Percentiles rank a stretch among this genome's conserved stretches.
These are phyloP conservation scores for Herpailurus yagouaroundi DNA, from an alignment of 2,113 vertebrate genomes.

Conservation along the genomic window DNA sequence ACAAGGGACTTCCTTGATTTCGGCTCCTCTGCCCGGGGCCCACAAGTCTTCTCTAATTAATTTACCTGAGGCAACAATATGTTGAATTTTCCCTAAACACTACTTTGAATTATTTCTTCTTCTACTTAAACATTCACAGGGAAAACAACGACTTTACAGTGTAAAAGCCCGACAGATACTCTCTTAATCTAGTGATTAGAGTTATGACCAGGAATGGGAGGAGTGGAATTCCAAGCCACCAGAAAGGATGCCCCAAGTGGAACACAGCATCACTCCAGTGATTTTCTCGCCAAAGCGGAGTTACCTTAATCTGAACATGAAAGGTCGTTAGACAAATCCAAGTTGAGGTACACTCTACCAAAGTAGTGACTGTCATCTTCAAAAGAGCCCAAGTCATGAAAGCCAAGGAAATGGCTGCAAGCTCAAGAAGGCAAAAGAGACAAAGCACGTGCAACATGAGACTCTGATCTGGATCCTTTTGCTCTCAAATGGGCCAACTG, in stretches of 20 bases:
- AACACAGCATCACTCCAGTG: background rate
- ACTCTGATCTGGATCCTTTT: background rate
- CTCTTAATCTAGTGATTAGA: background rate
- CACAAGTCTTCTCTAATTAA: background rate
- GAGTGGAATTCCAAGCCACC: background rate
- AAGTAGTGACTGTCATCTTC: background rate
- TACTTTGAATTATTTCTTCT: background rate
- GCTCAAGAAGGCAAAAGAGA: background rate
- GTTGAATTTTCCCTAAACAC: background rate
- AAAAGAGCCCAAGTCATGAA: background rate
- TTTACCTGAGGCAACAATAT: background rate
- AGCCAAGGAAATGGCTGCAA: background rate
- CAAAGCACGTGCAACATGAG: fast-evolving
- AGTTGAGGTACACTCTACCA: background rate
- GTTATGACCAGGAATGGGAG: background rate
- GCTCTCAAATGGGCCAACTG: background rate
- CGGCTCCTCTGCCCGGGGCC: background rate
- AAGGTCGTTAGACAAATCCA: background rate
- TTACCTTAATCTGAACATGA: background rate
- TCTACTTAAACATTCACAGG: background rate
- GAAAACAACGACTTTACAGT: background rate
- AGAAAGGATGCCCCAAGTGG: background rate
- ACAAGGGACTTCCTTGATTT: background rate
- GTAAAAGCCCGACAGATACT: background rate
- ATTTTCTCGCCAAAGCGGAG: background rate